Percentiles rank a stretch among this genome's conserved stretches.
These are phyloP conservation scores for Medauroidea extradentata DNA, from an alignment of 1,140 invertebrate species.

Conservation along the genomic window DNA sequence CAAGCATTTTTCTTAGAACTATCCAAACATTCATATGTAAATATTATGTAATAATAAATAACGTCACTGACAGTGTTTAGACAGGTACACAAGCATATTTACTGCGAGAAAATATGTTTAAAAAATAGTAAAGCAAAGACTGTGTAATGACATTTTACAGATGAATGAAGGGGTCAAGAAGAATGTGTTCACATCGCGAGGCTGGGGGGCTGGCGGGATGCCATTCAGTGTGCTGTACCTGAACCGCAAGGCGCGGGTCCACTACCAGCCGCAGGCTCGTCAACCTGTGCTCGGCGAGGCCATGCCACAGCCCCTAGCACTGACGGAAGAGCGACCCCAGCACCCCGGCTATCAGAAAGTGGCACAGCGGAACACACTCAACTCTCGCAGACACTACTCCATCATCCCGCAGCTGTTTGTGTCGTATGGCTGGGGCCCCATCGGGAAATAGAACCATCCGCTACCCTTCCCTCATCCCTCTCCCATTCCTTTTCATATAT, in stretches of 20 bases:
- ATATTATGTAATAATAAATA: no score
- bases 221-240: conserved; percentile 48
- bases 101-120: no score
- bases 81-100: no score
- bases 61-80: no score
- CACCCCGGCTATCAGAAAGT: background rate
- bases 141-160: no score
- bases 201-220: conserved; percentile 47
- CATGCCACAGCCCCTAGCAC: background rate
- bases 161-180: conserved; percentile 26
- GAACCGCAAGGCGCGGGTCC: conserved; percentile 1
- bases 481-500: no score
- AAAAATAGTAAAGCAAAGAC: no score
- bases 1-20: no score
- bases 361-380: background rate
- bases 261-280: background rate
- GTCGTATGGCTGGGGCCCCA: conserved; percentile 48
- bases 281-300: background rate
- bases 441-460: conserved; percentile 37
- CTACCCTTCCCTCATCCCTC: no score
- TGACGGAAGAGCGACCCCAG: background rate
- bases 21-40: no score
- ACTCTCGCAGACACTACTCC: conserved; percentile 38
- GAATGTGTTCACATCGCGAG: conserved; percentile 36
- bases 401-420: conserved; percentile 49